Percentiles rank a stretch among this genome's conserved stretches.
These are phyloP conservation scores for Mustela nigripes DNA, from an alignment of 2,113 vertebrate genomes.

Conservation along the genomic window DNA sequence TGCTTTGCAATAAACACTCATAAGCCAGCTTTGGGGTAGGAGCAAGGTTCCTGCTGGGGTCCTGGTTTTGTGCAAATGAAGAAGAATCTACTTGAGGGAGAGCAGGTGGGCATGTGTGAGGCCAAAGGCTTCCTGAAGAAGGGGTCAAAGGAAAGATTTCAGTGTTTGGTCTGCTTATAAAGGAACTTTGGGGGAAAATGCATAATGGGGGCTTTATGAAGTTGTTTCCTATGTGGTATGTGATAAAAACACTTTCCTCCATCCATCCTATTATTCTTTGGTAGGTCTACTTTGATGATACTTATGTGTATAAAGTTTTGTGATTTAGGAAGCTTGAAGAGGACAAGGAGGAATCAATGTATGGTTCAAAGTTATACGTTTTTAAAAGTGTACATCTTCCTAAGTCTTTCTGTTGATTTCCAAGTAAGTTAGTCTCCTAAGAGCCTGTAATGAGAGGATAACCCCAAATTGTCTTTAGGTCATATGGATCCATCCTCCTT, in stretches of 20 bases:
- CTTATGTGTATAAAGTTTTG: conserved; percentile 28
- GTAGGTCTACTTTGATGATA: neutral
- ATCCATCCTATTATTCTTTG: neutral
- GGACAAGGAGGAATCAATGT: neutral
- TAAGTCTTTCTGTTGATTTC: neutral
- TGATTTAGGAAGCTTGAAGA: neutral
- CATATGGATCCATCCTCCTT: neutral
- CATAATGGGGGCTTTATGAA: neutral
- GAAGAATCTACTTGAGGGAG: neutral
- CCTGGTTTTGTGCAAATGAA: neutral
- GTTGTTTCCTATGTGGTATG: neutral
- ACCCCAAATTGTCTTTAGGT: neutral
- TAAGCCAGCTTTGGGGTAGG: neutral
- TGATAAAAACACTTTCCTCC: neutral
- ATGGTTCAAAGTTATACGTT: neutral
- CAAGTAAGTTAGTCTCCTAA: neutral
- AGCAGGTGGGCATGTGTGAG: neutral
- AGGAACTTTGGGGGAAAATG: neutral
- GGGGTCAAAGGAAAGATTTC: neutral
- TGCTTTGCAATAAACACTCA: conserved; percentile 19
- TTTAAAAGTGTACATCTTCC: neutral
- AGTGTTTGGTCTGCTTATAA: neutral
- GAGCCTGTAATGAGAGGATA: neutral
- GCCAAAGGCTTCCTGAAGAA: neutral
- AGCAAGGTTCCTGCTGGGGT: neutral